A percentile compares a stretch with the other conserved stretches of the same genome.
Evolutionary conservation across 1,140 invertebrate species (phyloP).

Genomic region (Leptinotarsa lineolata): DNA sequence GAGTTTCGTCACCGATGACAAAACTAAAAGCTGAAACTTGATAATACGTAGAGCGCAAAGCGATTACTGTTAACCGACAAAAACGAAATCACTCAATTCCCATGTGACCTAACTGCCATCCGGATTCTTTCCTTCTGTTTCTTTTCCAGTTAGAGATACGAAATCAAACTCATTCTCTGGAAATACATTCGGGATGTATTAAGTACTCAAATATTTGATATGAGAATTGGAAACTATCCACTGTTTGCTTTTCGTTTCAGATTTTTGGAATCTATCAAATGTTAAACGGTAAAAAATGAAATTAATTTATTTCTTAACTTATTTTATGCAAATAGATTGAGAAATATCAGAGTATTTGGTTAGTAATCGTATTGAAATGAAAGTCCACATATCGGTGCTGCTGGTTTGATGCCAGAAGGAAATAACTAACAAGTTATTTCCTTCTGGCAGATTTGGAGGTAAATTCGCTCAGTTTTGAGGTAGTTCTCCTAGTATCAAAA

Average conservation of each 20-base stretch:
- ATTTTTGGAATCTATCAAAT: too few relatives aligned
- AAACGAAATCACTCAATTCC: constrained; percentile 1
- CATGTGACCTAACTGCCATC: neutral
- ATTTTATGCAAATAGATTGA: too few relatives aligned
- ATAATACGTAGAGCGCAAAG: neutral
- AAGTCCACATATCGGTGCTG: too few relatives aligned
- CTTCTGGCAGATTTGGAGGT: too few relatives aligned
- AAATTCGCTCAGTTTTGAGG: too few relatives aligned
- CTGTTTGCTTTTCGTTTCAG: neutral
- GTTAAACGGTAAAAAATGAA: too few relatives aligned
- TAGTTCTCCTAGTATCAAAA: too few relatives aligned
- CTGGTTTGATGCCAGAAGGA: too few relatives aligned
- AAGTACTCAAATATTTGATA: neutral
- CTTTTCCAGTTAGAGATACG: neutral
- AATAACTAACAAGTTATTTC: too few relatives aligned
- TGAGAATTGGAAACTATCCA: neutral
- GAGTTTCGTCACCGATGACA: neutral
- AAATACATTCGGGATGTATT: neutral
- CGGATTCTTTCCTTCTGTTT: neutral
- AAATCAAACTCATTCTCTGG: neutral
- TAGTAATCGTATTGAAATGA: too few relatives aligned
- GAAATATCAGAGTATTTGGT: too few relatives aligned
- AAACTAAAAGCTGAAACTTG: neutral
- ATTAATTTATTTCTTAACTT: too few relatives aligned
- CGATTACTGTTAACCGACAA: neutral